phyloP scores from a whole-genome alignment of 2,888 invertebrate genomes.

The Campoplex nolae region DNA sequence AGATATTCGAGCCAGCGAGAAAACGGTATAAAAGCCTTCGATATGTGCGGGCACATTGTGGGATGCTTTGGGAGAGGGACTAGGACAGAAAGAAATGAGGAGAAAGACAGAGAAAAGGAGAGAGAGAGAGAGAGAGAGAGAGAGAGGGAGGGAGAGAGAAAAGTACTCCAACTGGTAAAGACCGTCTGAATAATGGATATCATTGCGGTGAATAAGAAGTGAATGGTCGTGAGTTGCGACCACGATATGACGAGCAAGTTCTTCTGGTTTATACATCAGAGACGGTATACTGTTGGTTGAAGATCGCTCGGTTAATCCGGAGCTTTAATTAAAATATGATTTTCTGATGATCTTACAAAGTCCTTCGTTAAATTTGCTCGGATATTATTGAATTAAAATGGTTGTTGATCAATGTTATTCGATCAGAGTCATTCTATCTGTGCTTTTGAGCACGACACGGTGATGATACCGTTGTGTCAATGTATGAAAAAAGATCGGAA shows the following conservation, averaged over 20 bases:
- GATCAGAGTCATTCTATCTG: too few relatives aligned
- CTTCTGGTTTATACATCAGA: slow-evolving; percentile 13
- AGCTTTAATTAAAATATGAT: neutral
- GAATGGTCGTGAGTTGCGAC: slow-evolving; percentile 50
- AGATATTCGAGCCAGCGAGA: slow-evolving; percentile 41
- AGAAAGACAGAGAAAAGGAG: neutral
- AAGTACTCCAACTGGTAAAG: slow-evolving; percentile 53
- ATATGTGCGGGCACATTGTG: slow-evolving; percentile 48
- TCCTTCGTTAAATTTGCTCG: neutral
- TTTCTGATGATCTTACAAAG: too few relatives aligned
- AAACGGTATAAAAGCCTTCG: slow-evolving; percentile 39
- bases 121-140: slow-evolving; percentile 12
- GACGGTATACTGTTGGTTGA: slow-evolving; percentile 2
- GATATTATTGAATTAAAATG: neutral
- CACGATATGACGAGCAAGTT: slow-evolving; percentile 41
- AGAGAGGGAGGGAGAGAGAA: slow-evolving; percentile 22
- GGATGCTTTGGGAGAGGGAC: slow-evolving; percentile 40
- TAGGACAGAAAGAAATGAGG: slow-evolving; percentile 4
- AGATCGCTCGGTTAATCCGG: slow-evolving; percentile 15
- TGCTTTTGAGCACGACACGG: neutral
- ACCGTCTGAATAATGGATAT: slow-evolving; percentile 65
- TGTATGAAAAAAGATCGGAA: neutral
- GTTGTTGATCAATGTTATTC: too few relatives aligned
- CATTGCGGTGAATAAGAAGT: slow-evolving; percentile 60
- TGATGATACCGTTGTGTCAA: neutral